Base-by-base conservation (phyloP, 2,888 invertebrate species). In the Cheilosia urbana region DNA sequence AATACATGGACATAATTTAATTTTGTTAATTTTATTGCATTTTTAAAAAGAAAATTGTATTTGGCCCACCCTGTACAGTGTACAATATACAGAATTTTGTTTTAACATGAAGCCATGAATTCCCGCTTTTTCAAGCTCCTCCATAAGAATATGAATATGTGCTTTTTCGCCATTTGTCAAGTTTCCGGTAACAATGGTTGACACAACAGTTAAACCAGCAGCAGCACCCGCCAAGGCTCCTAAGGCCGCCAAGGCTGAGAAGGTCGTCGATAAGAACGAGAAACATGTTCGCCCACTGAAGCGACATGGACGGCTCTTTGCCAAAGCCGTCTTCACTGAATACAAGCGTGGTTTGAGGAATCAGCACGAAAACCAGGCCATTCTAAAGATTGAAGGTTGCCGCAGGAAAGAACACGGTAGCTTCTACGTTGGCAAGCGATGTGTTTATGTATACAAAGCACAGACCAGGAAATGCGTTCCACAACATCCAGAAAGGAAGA, bases 401-500 rank as follows among this genome's bases (percentile, higher is more conserved):
- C 94, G 94, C 82, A 93, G 94, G 66, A 96, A 97, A 90, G 92
- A 94, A 11, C 97, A 98, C 88, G 97, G 98, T 24, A 93, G 94
- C 88, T 99, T 98, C 93, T 99, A 99, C 89, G 94, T 98, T 84
- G 99, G 99, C 91, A 99, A 99, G 93, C 96, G 96, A 89, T 98
- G 98, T 90, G 98, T 98, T 69, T 99, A 96, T 92, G 98, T 99
- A 49, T 99, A 99, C 95, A 98, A 97, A 94, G 97, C 97, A 1
- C 97, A 97, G 93, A 97, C 97, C 90, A 96, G 96, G 94, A 97
- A 96, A 17, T 95, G 96, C 79, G 96, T 97, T 88, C 97, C 97
- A 76, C 97, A 97, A 51, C 96, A 95, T 82, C 96, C 96, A n/a
- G 95, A 96, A 73, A 95, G 95, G 88, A 97, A 98, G 93, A 96